Conservation (phyloP, 2,113 vertebrate genomes). For the Balaeniceps rex region DNA sequence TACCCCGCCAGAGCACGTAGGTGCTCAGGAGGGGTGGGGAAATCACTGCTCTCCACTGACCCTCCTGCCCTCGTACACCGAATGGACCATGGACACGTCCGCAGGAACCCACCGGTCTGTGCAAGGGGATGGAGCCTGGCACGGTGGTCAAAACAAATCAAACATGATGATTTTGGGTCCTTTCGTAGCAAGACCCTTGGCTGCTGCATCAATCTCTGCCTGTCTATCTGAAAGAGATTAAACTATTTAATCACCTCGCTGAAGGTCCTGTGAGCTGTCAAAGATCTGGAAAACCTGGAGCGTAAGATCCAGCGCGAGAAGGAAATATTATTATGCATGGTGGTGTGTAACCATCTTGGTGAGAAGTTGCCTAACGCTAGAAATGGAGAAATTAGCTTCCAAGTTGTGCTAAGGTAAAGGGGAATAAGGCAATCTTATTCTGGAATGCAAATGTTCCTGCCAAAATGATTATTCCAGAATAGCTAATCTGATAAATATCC, state of each 20-base stretch:
- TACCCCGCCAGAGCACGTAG: background rate
- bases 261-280: background rate
- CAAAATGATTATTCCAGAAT: background rate
- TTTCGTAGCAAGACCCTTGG: background rate
- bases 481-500: background rate
- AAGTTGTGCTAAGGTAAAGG: background rate
- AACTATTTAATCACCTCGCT: background rate
- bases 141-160: background rate
- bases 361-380: background rate
- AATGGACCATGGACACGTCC: background rate
- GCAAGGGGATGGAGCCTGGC: background rate
- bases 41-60: background rate
- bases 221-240: background rate
- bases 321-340: background rate
- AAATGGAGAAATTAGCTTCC: background rate
- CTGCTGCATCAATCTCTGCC: background rate
- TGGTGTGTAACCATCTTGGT: background rate
- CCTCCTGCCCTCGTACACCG: background rate
- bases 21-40: slow-evolving; percentile 28
- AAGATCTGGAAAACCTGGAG: background rate
- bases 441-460: background rate
- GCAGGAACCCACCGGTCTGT: background rate
- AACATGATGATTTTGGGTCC: fast-evolving
- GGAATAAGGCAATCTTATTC: background rate
- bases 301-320: fast-evolving